Evolutionary conservation across 2,797 vertebrate genomes (phyloP).

Genomic region (Sylvia borin): DNA sequence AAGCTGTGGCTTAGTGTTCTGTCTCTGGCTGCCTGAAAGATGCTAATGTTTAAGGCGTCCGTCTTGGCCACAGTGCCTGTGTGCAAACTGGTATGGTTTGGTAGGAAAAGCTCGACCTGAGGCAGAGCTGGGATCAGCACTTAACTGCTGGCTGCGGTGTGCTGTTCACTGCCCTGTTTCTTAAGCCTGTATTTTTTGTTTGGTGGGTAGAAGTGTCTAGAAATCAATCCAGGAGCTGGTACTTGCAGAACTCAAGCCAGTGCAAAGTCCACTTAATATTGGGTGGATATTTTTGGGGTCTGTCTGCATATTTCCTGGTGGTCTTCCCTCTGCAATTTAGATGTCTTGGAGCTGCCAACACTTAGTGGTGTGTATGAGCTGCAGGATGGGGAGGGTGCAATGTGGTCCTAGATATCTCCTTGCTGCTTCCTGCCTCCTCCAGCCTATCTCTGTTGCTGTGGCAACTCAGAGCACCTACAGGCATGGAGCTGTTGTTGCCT

Average conservation of each 20-base stretch:
- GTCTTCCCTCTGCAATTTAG: background rate
- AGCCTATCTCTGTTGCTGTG: slow-evolving; percentile 53
- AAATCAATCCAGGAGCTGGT: background rate
- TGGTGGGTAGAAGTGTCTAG: background rate
- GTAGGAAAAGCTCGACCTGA: background rate
- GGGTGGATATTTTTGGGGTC: background rate
- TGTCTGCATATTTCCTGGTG: background rate
- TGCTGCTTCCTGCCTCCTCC: slow-evolving; percentile 25
- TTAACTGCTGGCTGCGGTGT: background rate
- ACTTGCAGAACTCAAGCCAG: background rate
- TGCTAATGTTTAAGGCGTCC: background rate
- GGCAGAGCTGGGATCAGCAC: background rate
- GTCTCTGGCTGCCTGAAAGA: background rate
- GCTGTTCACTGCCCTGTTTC: background rate
- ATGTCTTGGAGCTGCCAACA: background rate
- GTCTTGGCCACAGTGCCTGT: background rate
- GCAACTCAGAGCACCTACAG: slow-evolving; percentile 22
- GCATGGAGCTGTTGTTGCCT: background rate
- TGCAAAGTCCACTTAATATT: background rate
- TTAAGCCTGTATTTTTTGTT: background rate
- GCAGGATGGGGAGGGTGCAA: background rate
- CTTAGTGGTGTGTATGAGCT: background rate
- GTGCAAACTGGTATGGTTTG: background rate
- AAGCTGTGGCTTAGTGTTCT: background rate
- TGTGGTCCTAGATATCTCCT: background rate